Conservation (phyloP, 1,140 invertebrate genomes). For the Nautilus pompilius region DNA sequence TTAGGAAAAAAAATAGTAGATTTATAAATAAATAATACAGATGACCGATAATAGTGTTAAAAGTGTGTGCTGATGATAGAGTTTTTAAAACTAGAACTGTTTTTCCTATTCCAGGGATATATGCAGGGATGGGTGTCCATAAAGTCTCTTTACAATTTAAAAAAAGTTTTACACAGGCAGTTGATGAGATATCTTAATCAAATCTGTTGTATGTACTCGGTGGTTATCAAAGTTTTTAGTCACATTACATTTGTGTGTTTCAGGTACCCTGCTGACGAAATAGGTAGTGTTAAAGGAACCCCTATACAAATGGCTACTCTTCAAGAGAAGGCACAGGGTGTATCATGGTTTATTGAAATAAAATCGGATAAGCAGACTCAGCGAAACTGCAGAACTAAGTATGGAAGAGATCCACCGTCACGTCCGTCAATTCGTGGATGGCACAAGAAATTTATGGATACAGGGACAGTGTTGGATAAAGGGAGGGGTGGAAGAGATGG, state of each 20-base stretch:
- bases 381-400: neutral
- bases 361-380: neutral
- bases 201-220: neutral
- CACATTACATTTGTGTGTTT: neutral
- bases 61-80: too few species aligned
- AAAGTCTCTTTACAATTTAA: neutral
- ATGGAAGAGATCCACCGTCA: neutral
- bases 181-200: neutral
- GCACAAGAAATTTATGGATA: neutral
- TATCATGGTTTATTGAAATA: neutral
- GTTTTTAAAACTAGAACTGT: too few species aligned
- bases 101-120: too few species aligned
- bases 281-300: neutral
- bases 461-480: neutral
- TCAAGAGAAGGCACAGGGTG: neutral
- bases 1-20: too few species aligned
- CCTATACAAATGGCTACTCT: too few species aligned
- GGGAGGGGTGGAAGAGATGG: neutral
- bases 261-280: neutral
- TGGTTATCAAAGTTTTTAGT: neutral
- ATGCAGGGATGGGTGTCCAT: neutral
- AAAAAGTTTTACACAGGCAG: neutral
- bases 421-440: neutral
- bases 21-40: too few species aligned
- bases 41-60: too few species aligned